Evolutionary conservation across 2,113 vertebrate genomes (phyloP), one percentile per base, ranked within the genome.

Genomic region (Nasalis larvatus): DNA sequence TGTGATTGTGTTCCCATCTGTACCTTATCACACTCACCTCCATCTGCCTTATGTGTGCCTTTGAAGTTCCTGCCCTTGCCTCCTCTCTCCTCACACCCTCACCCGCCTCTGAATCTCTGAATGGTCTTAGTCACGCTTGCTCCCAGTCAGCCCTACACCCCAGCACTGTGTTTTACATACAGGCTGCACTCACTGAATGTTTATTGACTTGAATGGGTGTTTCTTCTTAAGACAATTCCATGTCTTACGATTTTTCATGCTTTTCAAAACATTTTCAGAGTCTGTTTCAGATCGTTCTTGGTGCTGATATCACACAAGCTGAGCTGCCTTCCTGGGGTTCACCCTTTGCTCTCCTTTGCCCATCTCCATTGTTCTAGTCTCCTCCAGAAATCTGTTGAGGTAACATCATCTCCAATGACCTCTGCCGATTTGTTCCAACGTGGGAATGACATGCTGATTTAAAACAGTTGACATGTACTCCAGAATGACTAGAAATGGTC

Each of bases 151-250:
- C n/a, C 49, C 7, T 30, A 25, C 32, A 35, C 13, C 9, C 35
- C 2, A 23, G 32, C 73, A 11, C 93, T 11, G 25, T 40, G 37
- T 40, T 66, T 52, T 37, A 69, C 32, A 35, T 12, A 18, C 23
- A 40, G 2, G 10, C 14, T 8, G 42, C 12, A 3, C 20, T n/a
- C 52, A 1, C 42, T 54, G 56, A n/a, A 4, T 91, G 54, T 73
- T 88, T 52, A 93, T 69, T 78, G 94, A 80, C 81, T 35, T 23
- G 23, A 87, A 16, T 27, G 84, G 37, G 80, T n/a, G 8, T 80
- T 69, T 91, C 92, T 96, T 76, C 68, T 86, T 76, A 56, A 89
- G 32, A 74, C 54, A 74, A 52, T 89, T 60, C 74, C 87, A 84
- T 35, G 13, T 23, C 37, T 77, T 86, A 80, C 3, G n/a, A 54